Evolutionary conservation across 2,888 invertebrate genomes (phyloP).

Genomic region (Drosophila fungiperda): DNA sequence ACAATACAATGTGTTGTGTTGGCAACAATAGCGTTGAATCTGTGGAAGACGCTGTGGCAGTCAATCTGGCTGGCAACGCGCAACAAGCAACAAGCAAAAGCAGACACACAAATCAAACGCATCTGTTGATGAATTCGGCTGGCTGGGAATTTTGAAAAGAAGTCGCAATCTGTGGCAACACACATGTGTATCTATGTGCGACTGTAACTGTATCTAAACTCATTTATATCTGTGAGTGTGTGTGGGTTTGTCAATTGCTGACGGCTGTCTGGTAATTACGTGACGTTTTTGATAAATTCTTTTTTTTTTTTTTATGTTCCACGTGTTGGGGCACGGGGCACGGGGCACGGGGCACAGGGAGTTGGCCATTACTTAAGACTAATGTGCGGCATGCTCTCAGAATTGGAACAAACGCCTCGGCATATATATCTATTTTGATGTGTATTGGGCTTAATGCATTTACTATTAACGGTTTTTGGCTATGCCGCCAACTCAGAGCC

Average conservation of each 20-base stretch:
- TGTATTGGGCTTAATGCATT: constrained; percentile 69
- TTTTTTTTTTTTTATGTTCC: constrained; percentile 40
- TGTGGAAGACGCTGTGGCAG: constrained; percentile 61
- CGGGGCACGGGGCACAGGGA: constrained; percentile 17
- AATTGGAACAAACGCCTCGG: constrained; percentile 73
- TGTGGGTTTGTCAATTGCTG: constrained; percentile 53
- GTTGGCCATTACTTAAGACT: constrained; percentile 65
- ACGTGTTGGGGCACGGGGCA: constrained; percentile 65
- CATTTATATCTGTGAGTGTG: constrained; percentile 18
- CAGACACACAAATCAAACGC: constrained; percentile 76
- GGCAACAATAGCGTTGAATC: constrained; percentile 57
- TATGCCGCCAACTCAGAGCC: constrained; percentile 42
- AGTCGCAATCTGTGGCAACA: constrained; percentile 32
- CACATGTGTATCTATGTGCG: constrained; percentile 22
- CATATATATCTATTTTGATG: constrained; percentile 8
- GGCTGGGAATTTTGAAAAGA: constrained; percentile 70
- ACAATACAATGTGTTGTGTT: constrained; percentile 8
- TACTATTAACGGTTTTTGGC: constrained; percentile 73
- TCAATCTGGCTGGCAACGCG: constrained; percentile 4
- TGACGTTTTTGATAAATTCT: constrained; percentile 79
- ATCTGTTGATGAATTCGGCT: constrained; percentile 73
- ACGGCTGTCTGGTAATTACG: constrained; percentile 73
- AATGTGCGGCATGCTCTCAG: constrained; percentile 75
- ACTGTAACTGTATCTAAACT: constrained; percentile 10
- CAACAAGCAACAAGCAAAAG: constrained; percentile 40